A percentile compares a stretch with the other conserved stretches of the same genome.
These are phyloP conservation scores for Rhagophthalmus giganteus DNA, from an alignment of 2,888 invertebrate genomes.

Conservation along the genomic window DNA sequence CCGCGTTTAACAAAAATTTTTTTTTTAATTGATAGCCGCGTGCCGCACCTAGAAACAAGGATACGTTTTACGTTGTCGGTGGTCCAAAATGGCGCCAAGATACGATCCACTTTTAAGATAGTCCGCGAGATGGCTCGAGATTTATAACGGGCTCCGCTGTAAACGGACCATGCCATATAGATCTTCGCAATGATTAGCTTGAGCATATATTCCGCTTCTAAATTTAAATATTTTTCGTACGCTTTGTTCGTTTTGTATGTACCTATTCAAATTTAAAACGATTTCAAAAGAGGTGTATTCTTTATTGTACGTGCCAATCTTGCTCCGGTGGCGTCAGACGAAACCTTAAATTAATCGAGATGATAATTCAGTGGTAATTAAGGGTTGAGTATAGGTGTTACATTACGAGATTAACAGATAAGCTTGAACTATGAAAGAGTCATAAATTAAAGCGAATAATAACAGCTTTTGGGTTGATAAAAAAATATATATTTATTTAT, in stretches of 20 bases:
- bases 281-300: neutral
- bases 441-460: too few relatives aligned
- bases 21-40: too few relatives aligned
- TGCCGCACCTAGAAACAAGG: conserved; percentile 16
- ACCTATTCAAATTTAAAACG: conserved; percentile 1
- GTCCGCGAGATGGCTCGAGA: conserved; percentile 48
- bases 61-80: conserved; percentile 37
- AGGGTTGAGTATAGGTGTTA: conserved; percentile 8
- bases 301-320: conserved; percentile 2
- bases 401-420: conserved; percentile 10
- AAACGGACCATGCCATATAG: conserved; percentile 42
- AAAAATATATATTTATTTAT: too few relatives aligned
- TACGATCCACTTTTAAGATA: conserved; percentile 48
- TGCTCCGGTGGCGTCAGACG: conserved; percentile 7
- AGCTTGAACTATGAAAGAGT: neutral
- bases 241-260: conserved; percentile 5
- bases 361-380: conserved; percentile 8
- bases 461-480: too few relatives aligned
- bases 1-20: too few relatives aligned
- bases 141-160: conserved; percentile 47
- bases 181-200: conserved; percentile 36
- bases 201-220: conserved; percentile 23
- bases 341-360: conserved; percentile 9
- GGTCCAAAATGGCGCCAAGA: conserved; percentile 49
- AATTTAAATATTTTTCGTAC: conserved; percentile 27